Percentiles rank a stretch among this genome's conserved stretches.
Conservation (phyloP, 2,888 invertebrate species). For the Notodonta dromedarius region DNA sequence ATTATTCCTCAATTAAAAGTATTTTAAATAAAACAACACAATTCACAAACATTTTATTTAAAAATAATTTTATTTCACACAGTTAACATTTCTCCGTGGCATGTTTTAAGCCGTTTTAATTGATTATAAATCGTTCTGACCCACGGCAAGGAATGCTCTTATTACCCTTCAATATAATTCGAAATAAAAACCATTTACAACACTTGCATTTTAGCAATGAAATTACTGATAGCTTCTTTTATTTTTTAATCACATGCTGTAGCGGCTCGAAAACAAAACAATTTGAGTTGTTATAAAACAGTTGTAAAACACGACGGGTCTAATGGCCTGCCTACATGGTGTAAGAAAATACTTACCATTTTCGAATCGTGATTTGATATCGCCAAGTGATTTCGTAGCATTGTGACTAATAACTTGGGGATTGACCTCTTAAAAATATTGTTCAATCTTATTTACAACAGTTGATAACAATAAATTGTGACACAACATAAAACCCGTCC, state of each 20-base stretch:
- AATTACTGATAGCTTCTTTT: conserved; percentile 4
- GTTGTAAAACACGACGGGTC: neutral
- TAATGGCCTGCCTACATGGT: no score
- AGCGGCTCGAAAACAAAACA: conserved; percentile 1
- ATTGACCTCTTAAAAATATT: no score
- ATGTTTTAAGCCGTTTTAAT: conserved; percentile 53
- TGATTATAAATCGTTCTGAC: conserved; percentile 40
- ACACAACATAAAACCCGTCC: no score
- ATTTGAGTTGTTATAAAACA: conserved; percentile 3
- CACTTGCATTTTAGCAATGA: conserved; percentile 17
- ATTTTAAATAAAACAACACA: conserved; percentile 9
- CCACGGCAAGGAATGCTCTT: conserved; percentile 16
- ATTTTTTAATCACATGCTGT: neutral
- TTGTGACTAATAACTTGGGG: no score
- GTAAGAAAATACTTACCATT: no score
- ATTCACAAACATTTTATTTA: conserved; percentile 14
- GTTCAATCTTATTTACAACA: no score
- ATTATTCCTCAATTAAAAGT: no score
- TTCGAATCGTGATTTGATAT: no score
- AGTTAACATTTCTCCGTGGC: conserved; percentile 49
- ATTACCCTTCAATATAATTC: conserved; percentile 30
- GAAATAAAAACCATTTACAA: conserved; percentile 22
- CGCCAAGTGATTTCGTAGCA: no score
- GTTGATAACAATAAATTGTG: no score
- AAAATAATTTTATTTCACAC: conserved; percentile 42